Conservation (phyloP, 2,888 invertebrate species). For the Caenorhabditis wallacei region DNA sequence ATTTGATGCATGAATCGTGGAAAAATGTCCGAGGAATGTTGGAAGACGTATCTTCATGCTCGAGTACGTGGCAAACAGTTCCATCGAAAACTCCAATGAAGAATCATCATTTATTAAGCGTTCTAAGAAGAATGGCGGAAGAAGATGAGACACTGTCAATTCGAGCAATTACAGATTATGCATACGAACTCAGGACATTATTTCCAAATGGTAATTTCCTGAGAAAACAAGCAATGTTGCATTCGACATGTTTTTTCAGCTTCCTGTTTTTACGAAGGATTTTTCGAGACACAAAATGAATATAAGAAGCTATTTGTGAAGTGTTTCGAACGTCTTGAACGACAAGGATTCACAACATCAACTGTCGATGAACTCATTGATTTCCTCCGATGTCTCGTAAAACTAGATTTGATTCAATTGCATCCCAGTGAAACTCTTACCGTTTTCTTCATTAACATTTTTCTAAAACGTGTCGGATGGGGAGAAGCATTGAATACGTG, state of each 20-base stretch:
- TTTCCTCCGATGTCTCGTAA: too few species aligned
- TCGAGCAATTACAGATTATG: constrained; percentile 69
- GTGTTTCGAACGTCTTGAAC: constrained; percentile 65
- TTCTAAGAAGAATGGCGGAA: constrained; percentile 66
- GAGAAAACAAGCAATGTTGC: neutral
- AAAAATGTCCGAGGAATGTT: constrained; percentile 70
- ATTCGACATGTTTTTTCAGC: constrained; percentile 54
- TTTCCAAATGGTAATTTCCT: constrained; percentile 71
- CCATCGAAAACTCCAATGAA: too few species aligned
- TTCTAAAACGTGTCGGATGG: too few species aligned
- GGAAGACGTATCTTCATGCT: constrained; percentile 53
- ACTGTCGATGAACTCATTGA: too few species aligned
- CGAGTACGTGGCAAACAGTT: constrained; percentile 44
- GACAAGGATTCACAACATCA: constrained; percentile 54
- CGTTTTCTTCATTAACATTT: too few species aligned
- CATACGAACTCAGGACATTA: constrained; percentile 73
- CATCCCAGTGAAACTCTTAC: too few species aligned
- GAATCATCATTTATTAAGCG: too few species aligned
- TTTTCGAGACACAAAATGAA: constrained; percentile 69
- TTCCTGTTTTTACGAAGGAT: constrained; percentile 61
- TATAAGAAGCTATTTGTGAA: constrained; percentile 67
- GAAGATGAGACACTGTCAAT: constrained; percentile 58
- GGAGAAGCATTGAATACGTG: constrained; percentile 76
- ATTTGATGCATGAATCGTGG: constrained; percentile 74
- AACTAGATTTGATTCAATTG: too few species aligned